phyloP scores from a whole-genome alignment of 2,888 invertebrate genomes.

The Dysmachus trigonus region DNA sequence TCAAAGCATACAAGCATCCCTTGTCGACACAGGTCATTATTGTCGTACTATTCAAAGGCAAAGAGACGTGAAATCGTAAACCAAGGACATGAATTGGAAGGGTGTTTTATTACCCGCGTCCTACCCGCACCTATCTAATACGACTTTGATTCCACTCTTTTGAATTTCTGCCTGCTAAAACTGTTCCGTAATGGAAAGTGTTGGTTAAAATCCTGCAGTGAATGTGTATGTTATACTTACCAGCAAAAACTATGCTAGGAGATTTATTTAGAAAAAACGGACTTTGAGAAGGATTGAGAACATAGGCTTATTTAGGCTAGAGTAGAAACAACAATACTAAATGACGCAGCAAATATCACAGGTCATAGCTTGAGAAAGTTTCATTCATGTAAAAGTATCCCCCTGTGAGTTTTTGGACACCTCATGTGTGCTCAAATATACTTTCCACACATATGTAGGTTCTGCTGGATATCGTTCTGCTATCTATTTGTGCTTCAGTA shows the following conservation, averaged over 20 bases:
- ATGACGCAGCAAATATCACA: background rate
- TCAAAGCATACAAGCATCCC: background rate
- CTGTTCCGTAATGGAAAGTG: background rate
- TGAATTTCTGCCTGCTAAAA: background rate
- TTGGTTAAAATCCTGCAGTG: background rate
- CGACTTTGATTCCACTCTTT: background rate
- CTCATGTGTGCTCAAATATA: slow-evolving; percentile 3
- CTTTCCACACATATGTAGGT: background rate
- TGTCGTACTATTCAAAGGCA: slow-evolving; percentile 21
- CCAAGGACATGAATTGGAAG: background rate
- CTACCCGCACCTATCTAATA: background rate
- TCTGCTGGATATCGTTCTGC: background rate
- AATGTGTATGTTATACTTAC: slow-evolving; percentile 12
- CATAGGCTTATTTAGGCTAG: background rate
- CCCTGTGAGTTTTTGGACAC: background rate
- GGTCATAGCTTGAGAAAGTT: background rate
- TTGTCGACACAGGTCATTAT: background rate
- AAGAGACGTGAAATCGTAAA: slow-evolving; percentile 30
- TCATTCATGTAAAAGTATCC: background rate
- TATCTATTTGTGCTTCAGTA: slow-evolving; percentile 2
- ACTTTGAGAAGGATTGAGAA: background rate
- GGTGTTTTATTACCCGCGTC: background rate
- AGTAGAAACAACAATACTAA: slow-evolving; percentile 1
- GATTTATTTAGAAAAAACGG: slow-evolving; percentile 22
- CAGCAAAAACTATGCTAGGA: background rate